Conservation (phyloP, 2,113 vertebrate species). For the Spilogale gracilis region DNA sequence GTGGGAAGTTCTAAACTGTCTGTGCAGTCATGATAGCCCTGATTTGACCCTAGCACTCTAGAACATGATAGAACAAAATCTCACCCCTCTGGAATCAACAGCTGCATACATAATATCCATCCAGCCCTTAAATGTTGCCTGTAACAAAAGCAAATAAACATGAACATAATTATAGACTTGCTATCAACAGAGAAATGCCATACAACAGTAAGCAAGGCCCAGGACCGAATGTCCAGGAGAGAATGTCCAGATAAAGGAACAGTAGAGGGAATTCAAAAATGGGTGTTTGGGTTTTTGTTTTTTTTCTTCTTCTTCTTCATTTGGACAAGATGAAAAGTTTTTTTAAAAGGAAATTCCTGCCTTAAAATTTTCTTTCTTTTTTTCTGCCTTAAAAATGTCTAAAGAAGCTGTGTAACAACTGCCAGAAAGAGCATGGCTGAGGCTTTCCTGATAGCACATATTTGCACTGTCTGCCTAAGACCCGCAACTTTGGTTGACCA, state of each 20-base stretch:
- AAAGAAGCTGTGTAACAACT: neutral
- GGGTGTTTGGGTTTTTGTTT: neutral
- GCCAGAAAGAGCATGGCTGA: neutral
- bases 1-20: neutral
- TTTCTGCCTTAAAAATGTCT: neutral
- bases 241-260: neutral
- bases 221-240: neutral
- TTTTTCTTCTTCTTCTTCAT: neutral
- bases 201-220: neutral
- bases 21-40: neutral
- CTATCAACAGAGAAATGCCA: neutral
- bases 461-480: neutral
- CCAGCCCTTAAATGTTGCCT: constrained; percentile 92
- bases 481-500: neutral
- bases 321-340: neutral
- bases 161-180: neutral
- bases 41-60: neutral
- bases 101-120: constrained; percentile 89
- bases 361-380: neutral
- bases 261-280: neutral
- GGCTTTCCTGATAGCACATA: neutral
- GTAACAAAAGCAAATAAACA: constrained; percentile 69
- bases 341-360: neutral
- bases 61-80: neutral
- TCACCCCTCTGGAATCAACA: constrained; percentile 85